Percentiles rank a stretch among this genome's conserved stretches.
These are phyloP conservation scores for Diplodus sargus DNA, from an alignment of 2,797 vertebrate species.

Conservation along the genomic window DNA sequence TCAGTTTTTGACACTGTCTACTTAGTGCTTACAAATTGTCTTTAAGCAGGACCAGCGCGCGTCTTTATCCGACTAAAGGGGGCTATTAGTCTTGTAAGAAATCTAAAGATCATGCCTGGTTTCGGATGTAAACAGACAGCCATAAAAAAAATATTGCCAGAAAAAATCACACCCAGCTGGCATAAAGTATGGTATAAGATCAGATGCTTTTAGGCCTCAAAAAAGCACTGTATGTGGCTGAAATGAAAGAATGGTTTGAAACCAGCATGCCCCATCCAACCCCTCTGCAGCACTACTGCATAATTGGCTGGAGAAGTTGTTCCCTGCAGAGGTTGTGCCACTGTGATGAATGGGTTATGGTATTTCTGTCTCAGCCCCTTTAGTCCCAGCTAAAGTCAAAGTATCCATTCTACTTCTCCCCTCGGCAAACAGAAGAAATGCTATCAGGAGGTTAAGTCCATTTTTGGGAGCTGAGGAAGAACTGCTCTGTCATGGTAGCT, in stretches of 20 bases:
- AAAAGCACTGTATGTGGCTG: conserved; percentile 18
- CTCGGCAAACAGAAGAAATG: conserved; percentile 19
- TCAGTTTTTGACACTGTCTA: conserved; percentile 42
- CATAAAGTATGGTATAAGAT: neutral
- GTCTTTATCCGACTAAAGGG: conserved; percentile 30
- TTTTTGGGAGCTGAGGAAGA: conserved; percentile 39
- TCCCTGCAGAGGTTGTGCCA: conserved; percentile 48
- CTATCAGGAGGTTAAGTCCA: conserved; percentile 27
- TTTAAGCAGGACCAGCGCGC: conserved; percentile 1
- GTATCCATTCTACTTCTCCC: conserved; percentile 15
- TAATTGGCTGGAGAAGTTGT: conserved; percentile 45
- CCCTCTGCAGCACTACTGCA: conserved; percentile 29
- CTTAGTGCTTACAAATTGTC: conserved; percentile 20
- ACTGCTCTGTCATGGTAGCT: conserved; percentile 13
- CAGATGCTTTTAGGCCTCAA: conserved; percentile 18
- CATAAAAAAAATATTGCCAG: neutral
- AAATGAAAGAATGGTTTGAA: conserved; percentile 46
- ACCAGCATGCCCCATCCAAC: conserved; percentile 29
- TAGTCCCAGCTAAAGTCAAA: conserved; percentile 39
- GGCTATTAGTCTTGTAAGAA: conserved; percentile 11
- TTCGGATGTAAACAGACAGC: conserved; percentile 22
- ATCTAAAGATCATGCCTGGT: conserved; percentile 19
- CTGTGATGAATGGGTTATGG: conserved; percentile 51
- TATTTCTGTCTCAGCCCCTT: conserved; percentile 45
- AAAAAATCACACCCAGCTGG: conserved; percentile 8